Evolutionary conservation across 2,113 vertebrate genomes (phyloP).

Genomic region (Lycaon pictus): DNA sequence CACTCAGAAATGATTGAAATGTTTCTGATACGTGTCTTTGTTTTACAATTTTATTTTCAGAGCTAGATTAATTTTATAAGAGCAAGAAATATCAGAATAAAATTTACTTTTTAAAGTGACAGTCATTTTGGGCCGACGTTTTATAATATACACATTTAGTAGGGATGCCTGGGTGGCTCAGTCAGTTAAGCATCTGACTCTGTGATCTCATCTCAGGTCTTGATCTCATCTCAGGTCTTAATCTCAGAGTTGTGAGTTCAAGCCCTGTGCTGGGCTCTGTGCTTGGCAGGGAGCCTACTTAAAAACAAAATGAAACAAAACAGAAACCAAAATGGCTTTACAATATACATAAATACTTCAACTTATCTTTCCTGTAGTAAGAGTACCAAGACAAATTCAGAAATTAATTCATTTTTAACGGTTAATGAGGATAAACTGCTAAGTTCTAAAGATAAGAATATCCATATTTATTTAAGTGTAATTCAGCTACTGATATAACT

Average conservation of each 20-base stretch:
- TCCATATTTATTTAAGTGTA: conserved; percentile 22
- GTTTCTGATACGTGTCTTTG: background rate
- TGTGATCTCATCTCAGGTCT: background rate
- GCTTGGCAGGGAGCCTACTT: background rate
- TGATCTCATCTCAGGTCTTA: background rate
- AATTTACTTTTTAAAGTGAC: conserved; percentile 12
- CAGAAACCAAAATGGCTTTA: background rate
- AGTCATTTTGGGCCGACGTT: conserved; percentile 23
- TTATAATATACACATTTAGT: background rate
- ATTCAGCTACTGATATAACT: background rate
- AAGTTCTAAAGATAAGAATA: background rate
- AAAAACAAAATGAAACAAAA: background rate
- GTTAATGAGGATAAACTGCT: background rate
- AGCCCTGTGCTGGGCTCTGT: background rate
- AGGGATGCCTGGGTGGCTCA: background rate
- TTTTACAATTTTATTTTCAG: conserved; percentile 41
- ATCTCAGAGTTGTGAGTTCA: background rate
- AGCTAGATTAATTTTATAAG: conserved; percentile 27
- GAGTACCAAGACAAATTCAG: background rate
- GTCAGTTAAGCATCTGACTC: background rate
- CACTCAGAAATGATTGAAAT: background rate
- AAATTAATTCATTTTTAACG: conserved; percentile 7
- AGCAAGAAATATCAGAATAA: background rate
- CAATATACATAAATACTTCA: background rate
- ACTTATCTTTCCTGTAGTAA: background rate